These are phyloP conservation scores for Penaeus monodon DNA, from an alignment of 2,888 invertebrate genomes.

Conservation along the genomic window DNA sequence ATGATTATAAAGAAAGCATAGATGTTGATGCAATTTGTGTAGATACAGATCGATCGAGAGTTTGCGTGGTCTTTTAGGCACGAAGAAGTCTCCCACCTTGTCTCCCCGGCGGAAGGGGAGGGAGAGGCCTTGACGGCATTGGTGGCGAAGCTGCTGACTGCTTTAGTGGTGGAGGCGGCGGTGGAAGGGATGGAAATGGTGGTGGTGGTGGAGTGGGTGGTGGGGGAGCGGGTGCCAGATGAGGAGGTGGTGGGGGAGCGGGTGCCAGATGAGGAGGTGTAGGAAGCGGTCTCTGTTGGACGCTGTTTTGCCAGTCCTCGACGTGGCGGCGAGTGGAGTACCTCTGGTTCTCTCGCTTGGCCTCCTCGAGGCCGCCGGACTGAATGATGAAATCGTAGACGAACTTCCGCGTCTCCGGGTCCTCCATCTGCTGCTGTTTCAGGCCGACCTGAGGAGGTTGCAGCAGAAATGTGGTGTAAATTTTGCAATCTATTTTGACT, in stretches of 20 bases:
- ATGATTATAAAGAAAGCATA: too few relatives aligned
- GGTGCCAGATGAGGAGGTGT: not conserved
- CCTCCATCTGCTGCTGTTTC: slow-evolving; percentile 80
- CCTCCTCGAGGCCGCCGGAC: slow-evolving; percentile 86
- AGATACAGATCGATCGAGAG: too few relatives aligned
- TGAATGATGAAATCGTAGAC: slow-evolving; percentile 93
- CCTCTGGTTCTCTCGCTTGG: slow-evolving; percentile 74
- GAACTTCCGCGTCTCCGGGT: slow-evolving; percentile 88
- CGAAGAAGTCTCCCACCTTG: too few relatives aligned
- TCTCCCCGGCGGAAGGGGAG: not conserved
- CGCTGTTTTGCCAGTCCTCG: not conserved
- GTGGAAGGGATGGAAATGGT: slow-evolving; percentile 66
- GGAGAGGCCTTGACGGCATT: not conserved
- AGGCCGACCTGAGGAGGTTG: slow-evolving; percentile 21
- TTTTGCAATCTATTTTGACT: too few relatives aligned
- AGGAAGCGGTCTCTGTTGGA: not conserved
- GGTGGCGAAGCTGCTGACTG: not conserved
- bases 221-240: not conserved
- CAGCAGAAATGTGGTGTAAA: too few relatives aligned
- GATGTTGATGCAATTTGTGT: too few relatives aligned
- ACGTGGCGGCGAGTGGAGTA: slow-evolving; percentile 20
- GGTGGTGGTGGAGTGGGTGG: slow-evolving; percentile 47
- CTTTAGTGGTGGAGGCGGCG: slow-evolving; percentile 20
- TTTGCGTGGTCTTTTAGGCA: too few relatives aligned
- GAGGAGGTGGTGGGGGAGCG: too few relatives aligned